These are phyloP conservation scores for Corbicula japonica DNA, from an alignment of 2,888 invertebrate species.

Conservation along the genomic window DNA sequence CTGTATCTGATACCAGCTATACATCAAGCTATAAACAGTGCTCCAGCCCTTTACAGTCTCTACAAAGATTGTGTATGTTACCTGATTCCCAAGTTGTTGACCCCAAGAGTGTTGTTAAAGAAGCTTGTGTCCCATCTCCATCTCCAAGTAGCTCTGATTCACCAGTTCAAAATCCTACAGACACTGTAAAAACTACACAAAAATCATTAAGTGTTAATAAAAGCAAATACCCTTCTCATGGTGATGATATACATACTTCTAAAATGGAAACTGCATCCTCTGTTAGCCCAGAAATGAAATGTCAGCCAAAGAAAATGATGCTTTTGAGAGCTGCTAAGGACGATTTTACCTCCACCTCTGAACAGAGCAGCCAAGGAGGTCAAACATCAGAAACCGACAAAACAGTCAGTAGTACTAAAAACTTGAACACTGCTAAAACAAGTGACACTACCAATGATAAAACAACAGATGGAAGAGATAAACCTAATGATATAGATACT, in stretches of 20 bases:
- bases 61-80: conserved; percentile 82
- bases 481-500: neutral
- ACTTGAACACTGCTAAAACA: neutral
- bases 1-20: conserved; percentile 14
- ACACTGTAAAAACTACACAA: neutral
- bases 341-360: conserved; percentile 14
- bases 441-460: neutral
- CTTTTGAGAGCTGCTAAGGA: conserved; percentile 53
- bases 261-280: conserved; percentile 7
- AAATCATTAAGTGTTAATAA: neutral
- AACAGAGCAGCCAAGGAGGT: neutral
- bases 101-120: conserved; percentile 85
- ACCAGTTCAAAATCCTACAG: neutral
- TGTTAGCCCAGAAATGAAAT: conserved; percentile 32
- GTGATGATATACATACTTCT: neutral
- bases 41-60: conserved; percentile 81
- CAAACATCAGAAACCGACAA: neutral
- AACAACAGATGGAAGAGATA: conserved; percentile 2
- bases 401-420: neutral
- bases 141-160: conserved; percentile 2
- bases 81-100: conserved; percentile 83
- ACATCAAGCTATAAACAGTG: conserved; percentile 34
- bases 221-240: neutral
- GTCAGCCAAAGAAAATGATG: conserved; percentile 64
- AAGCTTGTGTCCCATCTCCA: conserved; percentile 76